Conservation (phyloP, 2,113 vertebrate genomes). For the Catharus fuscescens region DNA sequence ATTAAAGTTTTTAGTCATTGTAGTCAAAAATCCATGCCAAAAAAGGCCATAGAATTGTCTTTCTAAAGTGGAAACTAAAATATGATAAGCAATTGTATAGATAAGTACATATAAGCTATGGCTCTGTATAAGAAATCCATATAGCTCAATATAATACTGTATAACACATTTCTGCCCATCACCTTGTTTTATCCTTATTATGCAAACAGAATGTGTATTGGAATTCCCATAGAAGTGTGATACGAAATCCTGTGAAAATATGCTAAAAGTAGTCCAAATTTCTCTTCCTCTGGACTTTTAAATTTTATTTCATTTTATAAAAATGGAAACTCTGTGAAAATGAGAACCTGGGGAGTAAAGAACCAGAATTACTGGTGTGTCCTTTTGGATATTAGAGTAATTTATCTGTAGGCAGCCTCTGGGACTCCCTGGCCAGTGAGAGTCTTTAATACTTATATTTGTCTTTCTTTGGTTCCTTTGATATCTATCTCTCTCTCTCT, state of each 20-base stretch:
- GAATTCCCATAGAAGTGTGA: not conserved
- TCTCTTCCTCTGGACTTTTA: not conserved
- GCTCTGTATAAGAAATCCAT: not conserved
- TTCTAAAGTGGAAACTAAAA: not conserved
- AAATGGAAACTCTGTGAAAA: not conserved
- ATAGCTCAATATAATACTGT: not conserved
- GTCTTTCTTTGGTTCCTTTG: not conserved
- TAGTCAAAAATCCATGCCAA: not conserved
- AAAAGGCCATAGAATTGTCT: not conserved
- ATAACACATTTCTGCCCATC: not conserved
- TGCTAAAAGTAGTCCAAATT: not conserved
- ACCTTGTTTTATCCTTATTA: not conserved
- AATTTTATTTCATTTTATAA: not conserved
- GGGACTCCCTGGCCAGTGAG: not conserved
- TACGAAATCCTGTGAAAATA: not conserved
- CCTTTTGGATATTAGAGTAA: not conserved
- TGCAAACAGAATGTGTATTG: not conserved
- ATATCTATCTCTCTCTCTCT: not conserved
- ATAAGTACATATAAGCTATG: not conserved
- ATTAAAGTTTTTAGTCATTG: not conserved
- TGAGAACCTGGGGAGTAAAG: not conserved
- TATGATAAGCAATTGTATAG: not conserved
- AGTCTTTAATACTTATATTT: not conserved
- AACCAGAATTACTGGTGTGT: not conserved
- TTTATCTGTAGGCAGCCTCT: not conserved